Conservation (phyloP, 2,113 vertebrate species). For the Mola mola region DNA sequence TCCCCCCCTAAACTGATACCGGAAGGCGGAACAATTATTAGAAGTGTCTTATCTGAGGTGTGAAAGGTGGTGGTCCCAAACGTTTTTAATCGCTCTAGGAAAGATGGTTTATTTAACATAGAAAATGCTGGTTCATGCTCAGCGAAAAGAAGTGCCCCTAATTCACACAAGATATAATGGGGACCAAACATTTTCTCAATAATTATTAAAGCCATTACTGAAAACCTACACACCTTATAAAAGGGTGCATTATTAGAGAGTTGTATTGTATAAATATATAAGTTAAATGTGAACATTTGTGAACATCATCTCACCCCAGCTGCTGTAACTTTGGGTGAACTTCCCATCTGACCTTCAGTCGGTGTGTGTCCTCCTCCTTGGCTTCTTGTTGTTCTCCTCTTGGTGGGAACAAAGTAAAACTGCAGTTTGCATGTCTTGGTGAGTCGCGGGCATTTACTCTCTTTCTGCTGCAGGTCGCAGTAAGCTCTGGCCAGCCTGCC, state of each 20-base stretch:
- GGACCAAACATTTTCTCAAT: too few relatives aligned
- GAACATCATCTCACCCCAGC: conserved; percentile 55
- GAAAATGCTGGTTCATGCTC: too few relatives aligned
- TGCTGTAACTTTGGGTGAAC: conserved; percentile 42
- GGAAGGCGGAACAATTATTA: too few relatives aligned
- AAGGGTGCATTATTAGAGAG: background rate
- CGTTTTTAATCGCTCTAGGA: too few relatives aligned
- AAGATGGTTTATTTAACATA: too few relatives aligned
- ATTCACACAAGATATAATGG: too few relatives aligned
- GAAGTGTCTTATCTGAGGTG: too few relatives aligned
- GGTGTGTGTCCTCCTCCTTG: conserved; percentile 25
- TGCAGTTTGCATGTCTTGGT: conserved; percentile 90
- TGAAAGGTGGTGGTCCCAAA: too few relatives aligned
- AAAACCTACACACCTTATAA: too few relatives aligned
- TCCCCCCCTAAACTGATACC: too few relatives aligned
- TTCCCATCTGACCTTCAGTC: conserved; percentile 22
- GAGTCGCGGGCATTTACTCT: conserved; percentile 85
- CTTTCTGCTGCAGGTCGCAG: conserved; percentile 87
- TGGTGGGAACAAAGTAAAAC: conserved; percentile 91
- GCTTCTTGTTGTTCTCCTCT: conserved; percentile 67
- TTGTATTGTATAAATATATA: background rate
- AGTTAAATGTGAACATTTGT: background rate
- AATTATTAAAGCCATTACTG: background rate
- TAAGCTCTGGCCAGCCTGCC: conserved; percentile 93
- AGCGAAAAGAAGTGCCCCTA: too few relatives aligned